Conservation (phyloP, 64 coral and sea anemone genomes). For the Dendrophyllia cribrosa region DNA sequence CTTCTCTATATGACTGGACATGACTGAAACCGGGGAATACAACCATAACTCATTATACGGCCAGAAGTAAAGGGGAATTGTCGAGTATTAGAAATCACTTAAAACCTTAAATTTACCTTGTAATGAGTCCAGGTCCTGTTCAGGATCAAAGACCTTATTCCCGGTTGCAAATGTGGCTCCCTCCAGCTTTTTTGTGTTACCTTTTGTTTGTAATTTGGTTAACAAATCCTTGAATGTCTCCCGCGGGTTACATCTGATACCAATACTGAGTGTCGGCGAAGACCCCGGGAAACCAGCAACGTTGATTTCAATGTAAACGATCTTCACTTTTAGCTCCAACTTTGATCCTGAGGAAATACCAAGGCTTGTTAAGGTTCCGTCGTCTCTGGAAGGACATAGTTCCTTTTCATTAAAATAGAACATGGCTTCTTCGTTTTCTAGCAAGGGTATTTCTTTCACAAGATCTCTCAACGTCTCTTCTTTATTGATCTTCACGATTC, state of each 20-base stretch:
- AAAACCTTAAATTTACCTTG: background rate
- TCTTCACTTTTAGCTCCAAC: background rate
- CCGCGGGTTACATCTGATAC: background rate
- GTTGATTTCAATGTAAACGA: background rate
- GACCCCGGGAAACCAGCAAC: too few species aligned
- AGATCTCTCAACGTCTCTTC: background rate
- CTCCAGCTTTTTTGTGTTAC: background rate
- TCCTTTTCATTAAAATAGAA: background rate
- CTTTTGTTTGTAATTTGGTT: background rate
- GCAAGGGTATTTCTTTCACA: background rate
- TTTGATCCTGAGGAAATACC: conserved; percentile 2
- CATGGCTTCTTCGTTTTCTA: background rate
- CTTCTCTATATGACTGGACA: too few species aligned
- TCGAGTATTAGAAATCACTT: too few species aligned
- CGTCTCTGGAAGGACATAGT: background rate
- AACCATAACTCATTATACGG: too few species aligned
- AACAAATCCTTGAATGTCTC: conserved; percentile 24
- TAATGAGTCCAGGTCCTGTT: background rate
- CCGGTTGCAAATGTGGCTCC: background rate
- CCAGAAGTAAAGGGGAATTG: too few species aligned
- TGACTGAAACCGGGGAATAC: too few species aligned
- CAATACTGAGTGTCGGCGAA: too few species aligned
- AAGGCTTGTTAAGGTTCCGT: conserved; percentile 20
- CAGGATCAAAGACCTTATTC: background rate
- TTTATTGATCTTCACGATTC: background rate